Percentiles rank a stretch among this genome's conserved stretches.
Conservation (phyloP, 1,140 invertebrate species). For the Mactra quadrangularis region DNA sequence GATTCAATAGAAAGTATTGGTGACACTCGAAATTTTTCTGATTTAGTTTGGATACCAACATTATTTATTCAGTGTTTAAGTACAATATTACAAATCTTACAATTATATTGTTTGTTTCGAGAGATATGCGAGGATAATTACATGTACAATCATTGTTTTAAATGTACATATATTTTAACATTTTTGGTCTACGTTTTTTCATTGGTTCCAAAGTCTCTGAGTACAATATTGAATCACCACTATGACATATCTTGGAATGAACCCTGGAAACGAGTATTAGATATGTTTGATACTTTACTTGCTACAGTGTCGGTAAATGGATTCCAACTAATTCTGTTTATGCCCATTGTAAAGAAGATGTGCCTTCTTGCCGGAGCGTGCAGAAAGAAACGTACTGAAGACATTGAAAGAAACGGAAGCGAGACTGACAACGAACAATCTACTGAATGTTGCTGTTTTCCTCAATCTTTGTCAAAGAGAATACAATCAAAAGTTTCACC, state of each 20-base stretch:
- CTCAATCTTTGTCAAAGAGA: no score
- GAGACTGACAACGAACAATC: no score
- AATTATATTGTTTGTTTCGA: slow-evolving; percentile 38
- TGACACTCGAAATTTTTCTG: not conserved
- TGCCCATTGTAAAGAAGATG: not conserved
- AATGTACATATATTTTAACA: slow-evolving; percentile 14
- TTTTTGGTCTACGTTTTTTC: slow-evolving; percentile 22
- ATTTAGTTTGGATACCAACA: slow-evolving; percentile 28
- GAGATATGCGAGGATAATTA: slow-evolving; percentile 30
- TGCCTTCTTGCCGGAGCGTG: slow-evolving; percentile 9
- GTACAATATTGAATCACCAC: slow-evolving; percentile 1
- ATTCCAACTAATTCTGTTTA: slow-evolving; percentile 36
- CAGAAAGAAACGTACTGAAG: not conserved
- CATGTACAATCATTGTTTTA: slow-evolving; percentile 33
- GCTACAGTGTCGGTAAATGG: not conserved
- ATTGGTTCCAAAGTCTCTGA: slow-evolving; percentile 19
- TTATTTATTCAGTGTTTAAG: slow-evolving; percentile 11
- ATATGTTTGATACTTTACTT: slow-evolving; percentile 14
- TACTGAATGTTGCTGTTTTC: no score
- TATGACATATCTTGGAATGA: not conserved
- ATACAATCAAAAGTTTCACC: no score
- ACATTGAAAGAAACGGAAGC: no score
- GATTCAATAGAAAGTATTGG: not conserved
- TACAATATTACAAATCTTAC: slow-evolving; percentile 6
- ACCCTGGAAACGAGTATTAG: not conserved